A percentile compares a stretch with the other conserved stretches of the same genome.
These are phyloP conservation scores for Myiagra hebetior DNA, from an alignment of 2,113 vertebrate species.

Conservation along the genomic window DNA sequence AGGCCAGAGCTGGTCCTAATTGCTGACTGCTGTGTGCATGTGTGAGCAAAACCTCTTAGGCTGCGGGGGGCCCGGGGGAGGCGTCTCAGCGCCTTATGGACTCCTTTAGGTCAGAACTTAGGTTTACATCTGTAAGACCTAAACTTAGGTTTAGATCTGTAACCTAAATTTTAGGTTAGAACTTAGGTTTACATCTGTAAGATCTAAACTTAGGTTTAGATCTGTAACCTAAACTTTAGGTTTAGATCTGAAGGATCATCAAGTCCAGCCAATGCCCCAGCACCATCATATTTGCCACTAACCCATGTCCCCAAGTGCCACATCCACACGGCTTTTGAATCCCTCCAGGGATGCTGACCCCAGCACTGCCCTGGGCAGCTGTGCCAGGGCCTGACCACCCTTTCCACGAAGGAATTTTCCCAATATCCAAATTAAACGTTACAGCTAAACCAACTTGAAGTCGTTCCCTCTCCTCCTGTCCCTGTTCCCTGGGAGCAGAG, in stretches of 20 bases:
- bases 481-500: neutral
- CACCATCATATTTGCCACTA: accelerated
- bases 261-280: neutral
- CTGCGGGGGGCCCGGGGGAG: neutral
- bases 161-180: too few relatives aligned
- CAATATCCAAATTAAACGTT: accelerated
- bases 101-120: neutral
- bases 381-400: neutral
- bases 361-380: neutral
- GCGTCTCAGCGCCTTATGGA: neutral
- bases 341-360: neutral
- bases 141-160: too few relatives aligned
- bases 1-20: constrained; percentile 27
- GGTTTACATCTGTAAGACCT: too few relatives aligned
- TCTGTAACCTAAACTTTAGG: too few relatives aligned
- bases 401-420: accelerated
- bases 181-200: too few relatives aligned
- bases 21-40: neutral
- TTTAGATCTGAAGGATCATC: neutral
- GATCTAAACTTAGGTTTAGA: too few relatives aligned
- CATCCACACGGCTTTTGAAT: accelerated
- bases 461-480: accelerated
- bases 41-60: neutral
- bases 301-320: neutral
- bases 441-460: accelerated